These are phyloP conservation scores for Melinaea marsaeus DNA, from an alignment of 2,888 invertebrate genomes.

Conservation along the genomic window DNA sequence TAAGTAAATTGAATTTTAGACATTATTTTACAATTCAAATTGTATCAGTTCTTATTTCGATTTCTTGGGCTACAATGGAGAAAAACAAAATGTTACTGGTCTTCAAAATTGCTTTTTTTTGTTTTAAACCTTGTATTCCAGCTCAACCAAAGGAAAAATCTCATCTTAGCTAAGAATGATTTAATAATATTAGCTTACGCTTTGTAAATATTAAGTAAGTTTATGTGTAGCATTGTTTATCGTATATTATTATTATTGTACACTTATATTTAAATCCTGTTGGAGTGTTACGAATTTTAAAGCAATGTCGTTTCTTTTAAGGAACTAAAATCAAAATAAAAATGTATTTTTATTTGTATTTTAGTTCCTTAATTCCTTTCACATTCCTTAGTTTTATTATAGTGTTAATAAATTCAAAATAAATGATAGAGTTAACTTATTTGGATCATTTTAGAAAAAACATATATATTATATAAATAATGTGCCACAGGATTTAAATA, in stretches of 20 bases:
- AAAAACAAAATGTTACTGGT: background rate
- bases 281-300: background rate
- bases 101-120: background rate
- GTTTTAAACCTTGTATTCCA: conserved; percentile 14
- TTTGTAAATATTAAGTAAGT: conserved; percentile 21
- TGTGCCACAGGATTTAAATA: background rate
- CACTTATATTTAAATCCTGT: conserved; percentile 5
- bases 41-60: background rate
- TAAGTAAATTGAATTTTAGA: too few species aligned
- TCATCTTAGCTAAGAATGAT: conserved; percentile 44
- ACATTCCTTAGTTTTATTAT: too few species aligned
- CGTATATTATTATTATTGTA: background rate
- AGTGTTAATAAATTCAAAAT: too few species aligned
- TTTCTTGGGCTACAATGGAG: too few species aligned
- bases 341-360: too few species aligned
- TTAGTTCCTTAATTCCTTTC: too few species aligned
- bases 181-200: conserved; percentile 19
- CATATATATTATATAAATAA: too few species aligned
- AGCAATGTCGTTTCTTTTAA: too few species aligned
- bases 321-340: too few species aligned
- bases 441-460: too few species aligned
- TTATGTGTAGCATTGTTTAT: conserved; percentile 10
- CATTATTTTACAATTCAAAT: background rate
- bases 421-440: too few species aligned
- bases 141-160: conserved; percentile 43